Evolutionary conservation across 2,888 invertebrate species (phyloP), one percentile per base, ranked within the genome.

Genomic region (Drosophila bunnanda): DNA sequence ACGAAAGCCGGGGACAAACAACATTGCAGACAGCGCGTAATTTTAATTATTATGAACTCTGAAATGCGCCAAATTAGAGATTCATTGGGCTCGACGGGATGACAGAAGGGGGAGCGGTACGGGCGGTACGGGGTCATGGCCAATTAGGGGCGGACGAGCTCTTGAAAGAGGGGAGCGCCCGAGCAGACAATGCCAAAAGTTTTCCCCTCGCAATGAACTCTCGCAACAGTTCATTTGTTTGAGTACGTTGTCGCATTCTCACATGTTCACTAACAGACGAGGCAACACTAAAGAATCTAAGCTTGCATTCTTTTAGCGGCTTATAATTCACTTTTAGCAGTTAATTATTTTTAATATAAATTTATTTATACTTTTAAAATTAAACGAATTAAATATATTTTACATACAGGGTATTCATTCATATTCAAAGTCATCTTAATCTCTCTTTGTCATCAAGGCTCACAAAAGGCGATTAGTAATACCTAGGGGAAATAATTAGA

Each of bases 11-110:
- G 58, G 39, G 44, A 61, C 68, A 69, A 71, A 61, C 58, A 72
- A 56, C 58, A 72, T 75, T 77, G 79, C 79, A 76, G 79, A 56
- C 74, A 69, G 60, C 73, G 75, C 77, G 72, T 77, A 80, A 82
- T 80, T 86, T 83, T 83, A 83, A 83, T 86, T 82, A 86, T 83
- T 80, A 83, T 82, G 81, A 82, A 76, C 68, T 79, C 72, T 56
- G 55, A 85, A 77, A 74, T 72, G 86, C 76, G 77, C 73, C 80
- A 85, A 86, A 83, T 86, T 86, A 82, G 76, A 80, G 76, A 86
- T 82, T 86, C 80, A 72, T 72, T 73, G 66, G 73, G 43, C 59
- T 34, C 41, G 52, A 50, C 43, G 57, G 30, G 30, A 32, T 4
- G 32, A 28, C 43, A 30, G 13, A 32, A n/a, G 43, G 38, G 50